Conservation (phyloP, 2,888 invertebrate genomes). For the Drosophila hamatofila region DNA sequence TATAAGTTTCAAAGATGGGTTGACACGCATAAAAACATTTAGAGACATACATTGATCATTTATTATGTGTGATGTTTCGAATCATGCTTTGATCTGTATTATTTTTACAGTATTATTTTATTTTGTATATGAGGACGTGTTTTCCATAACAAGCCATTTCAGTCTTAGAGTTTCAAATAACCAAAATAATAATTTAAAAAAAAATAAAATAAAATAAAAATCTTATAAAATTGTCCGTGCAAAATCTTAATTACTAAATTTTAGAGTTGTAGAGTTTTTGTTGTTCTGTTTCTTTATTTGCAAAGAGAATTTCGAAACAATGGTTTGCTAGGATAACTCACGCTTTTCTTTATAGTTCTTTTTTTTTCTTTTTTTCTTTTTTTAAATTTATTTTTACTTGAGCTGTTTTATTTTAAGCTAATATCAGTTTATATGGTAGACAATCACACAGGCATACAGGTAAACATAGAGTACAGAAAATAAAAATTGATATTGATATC, state of each 20-base stretch:
- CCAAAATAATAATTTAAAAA: constrained; percentile 54
- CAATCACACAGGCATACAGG: constrained; percentile 67
- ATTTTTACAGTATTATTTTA: constrained; percentile 42
- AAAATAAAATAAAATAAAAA: constrained; percentile 37
- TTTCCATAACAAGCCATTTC: constrained; percentile 82
- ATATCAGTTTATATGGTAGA: constrained; percentile 73
- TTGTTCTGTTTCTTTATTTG: constrained; percentile 41
- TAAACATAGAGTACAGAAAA: constrained; percentile 42
- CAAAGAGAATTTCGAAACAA: constrained; percentile 75
- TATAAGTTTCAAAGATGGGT: constrained; percentile 63
- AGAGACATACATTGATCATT: constrained; percentile 49
- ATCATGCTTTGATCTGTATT: constrained; percentile 36
- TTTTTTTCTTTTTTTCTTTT: constrained; percentile 4
- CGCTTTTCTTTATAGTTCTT: constrained; percentile 37
- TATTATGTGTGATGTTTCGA: constrained; percentile 49
- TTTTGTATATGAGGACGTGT: constrained; percentile 69
- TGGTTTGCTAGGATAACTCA: constrained; percentile 76
- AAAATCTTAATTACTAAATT: constrained; percentile 62
- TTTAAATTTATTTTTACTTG: constrained; percentile 29
- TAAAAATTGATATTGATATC: constrained; percentile 43
- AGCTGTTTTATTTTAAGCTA: constrained; percentile 59
- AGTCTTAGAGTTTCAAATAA: constrained; percentile 84
- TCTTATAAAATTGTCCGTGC: constrained; percentile 36
- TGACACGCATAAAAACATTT: constrained; percentile 60
- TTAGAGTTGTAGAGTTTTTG: constrained; percentile 26